A percentile compares a stretch with the other conserved stretches of the same genome.
Evolutionary conservation across 2,888 invertebrate genomes (phyloP).

Genomic region (Drosophila dives): DNA sequence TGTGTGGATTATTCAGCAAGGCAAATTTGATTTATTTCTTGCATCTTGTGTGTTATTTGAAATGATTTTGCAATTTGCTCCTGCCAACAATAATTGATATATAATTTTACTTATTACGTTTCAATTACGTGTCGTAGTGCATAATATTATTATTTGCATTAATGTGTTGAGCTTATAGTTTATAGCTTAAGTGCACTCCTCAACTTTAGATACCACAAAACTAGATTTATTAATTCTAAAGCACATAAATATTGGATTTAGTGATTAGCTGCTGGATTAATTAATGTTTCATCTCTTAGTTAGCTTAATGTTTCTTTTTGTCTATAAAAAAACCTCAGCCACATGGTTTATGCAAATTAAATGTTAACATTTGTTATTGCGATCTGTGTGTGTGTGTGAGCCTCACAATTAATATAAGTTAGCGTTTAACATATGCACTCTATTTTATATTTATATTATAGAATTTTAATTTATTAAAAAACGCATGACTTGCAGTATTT

Average conservation of each 20-base stretch:
- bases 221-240: not conserved
- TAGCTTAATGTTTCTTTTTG: constrained; percentile 19
- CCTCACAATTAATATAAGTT: constrained; percentile 17
- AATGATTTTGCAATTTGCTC: constrained; percentile 25
- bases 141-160: constrained; percentile 25
- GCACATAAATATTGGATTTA: constrained; percentile 7
- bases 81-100: constrained; percentile 16
- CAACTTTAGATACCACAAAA: constrained; percentile 13
- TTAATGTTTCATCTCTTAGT: constrained; percentile 8
- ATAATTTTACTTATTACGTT: constrained; percentile 17
- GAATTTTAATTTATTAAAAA: not conserved
- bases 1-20: constrained; percentile 26
- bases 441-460: not conserved
- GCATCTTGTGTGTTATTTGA: constrained; percentile 29
- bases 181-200: constrained; percentile 7
- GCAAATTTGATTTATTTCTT: constrained; percentile 20
- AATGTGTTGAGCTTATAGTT: constrained; percentile 1
- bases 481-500: constrained; percentile 7
- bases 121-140: constrained; percentile 26
- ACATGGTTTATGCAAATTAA: constrained; percentile 81
- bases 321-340: constrained; percentile 20
- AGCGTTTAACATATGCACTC: constrained; percentile 11
- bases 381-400: constrained; percentile 16
- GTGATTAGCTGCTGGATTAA: constrained; percentile 2
- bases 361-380: constrained; percentile 46